These are phyloP conservation scores for Pogoniulus pusillus DNA, from an alignment of 2,797 vertebrate species.

Conservation along the genomic window DNA sequence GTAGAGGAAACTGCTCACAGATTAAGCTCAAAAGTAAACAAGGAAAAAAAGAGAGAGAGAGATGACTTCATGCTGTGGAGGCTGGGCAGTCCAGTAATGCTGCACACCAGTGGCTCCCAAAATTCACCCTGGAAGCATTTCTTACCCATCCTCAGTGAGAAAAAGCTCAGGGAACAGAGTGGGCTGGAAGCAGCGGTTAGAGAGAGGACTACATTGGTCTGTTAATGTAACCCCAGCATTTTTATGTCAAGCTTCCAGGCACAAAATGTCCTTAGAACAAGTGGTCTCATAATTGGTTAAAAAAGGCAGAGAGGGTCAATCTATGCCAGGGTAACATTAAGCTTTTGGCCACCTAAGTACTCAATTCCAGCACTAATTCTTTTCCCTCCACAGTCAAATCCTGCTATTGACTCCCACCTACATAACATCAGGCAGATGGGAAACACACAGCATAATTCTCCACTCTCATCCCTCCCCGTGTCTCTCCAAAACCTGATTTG, in stretches of 20 bases:
- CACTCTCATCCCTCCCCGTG: neutral
- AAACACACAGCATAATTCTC: constrained; percentile 17
- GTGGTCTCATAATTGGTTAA: neutral
- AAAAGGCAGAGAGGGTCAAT: constrained; percentile 21
- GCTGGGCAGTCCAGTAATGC: neutral
- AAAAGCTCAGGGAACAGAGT: too few species aligned
- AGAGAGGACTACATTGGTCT: fast-evolving
- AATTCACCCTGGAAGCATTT: neutral
- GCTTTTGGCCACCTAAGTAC: neutral
- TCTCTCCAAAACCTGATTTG: constrained; percentile 19
- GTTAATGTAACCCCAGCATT: neutral
- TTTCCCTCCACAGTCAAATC: neutral
- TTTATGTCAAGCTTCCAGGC: neutral
- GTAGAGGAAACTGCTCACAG: neutral
- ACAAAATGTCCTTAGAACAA: constrained; percentile 10
- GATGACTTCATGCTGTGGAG: neutral
- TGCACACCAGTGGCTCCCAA: neutral
- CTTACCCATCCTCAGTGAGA: neutral
- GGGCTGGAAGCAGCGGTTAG: neutral
- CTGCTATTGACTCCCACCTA: constrained; percentile 19
- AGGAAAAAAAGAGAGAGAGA: neutral
- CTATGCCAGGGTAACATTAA: neutral
- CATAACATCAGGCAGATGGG: neutral
- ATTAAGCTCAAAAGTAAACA: constrained; percentile 31
- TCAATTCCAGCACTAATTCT: neutral